phyloP scores from a whole-genome alignment of 1,140 invertebrate genomes.

The Diabrotica virgifera region DNA sequence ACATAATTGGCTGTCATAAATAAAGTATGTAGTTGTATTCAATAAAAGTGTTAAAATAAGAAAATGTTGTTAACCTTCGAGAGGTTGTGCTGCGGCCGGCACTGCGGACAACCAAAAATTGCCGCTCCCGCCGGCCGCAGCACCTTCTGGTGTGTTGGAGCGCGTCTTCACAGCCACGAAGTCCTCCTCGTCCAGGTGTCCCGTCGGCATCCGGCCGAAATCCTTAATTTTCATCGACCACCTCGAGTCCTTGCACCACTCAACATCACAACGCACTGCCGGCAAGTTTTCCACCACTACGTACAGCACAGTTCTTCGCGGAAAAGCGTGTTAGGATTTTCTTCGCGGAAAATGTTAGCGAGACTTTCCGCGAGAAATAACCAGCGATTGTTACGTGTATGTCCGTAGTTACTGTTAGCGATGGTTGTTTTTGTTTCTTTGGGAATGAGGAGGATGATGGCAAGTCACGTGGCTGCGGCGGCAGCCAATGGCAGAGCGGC shows the following conservation, averaged over 20 bases:
- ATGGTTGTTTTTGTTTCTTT: conserved; percentile 51
- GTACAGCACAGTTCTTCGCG: not conserved
- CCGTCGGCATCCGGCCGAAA: conserved; percentile 46
- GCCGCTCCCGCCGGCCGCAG: conserved; percentile 38
- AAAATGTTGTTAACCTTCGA: conserved; percentile 4
- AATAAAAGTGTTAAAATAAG: not conserved
- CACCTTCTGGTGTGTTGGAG: conserved; percentile 45
- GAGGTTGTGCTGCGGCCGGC: conserved; percentile 34
- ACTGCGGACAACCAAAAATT: conserved; percentile 48
- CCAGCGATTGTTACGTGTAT: conserved; percentile 48
- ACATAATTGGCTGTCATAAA: not conserved
- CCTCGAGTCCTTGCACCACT: conserved; percentile 16
- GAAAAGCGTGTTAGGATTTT: conserved; percentile 6
- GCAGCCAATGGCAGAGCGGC: conserved; percentile 37
- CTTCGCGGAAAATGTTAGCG: conserved; percentile 33
- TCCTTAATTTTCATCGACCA: conserved; percentile 44
- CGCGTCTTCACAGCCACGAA: conserved; percentile 49
- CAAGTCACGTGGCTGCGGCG: conserved; percentile 43
- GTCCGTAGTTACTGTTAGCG: conserved; percentile 47
- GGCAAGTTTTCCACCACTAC: conserved; percentile 4
- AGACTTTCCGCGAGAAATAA: conserved; percentile 42
- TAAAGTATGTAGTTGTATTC: not conserved
- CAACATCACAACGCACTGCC: conserved; percentile 18
- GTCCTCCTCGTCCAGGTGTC: conserved; percentile 48
- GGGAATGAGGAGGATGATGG: conserved; percentile 47